These are phyloP conservation scores for Bos indicus DNA, from an alignment of 2,113 vertebrate genomes.

Conservation along the genomic window DNA sequence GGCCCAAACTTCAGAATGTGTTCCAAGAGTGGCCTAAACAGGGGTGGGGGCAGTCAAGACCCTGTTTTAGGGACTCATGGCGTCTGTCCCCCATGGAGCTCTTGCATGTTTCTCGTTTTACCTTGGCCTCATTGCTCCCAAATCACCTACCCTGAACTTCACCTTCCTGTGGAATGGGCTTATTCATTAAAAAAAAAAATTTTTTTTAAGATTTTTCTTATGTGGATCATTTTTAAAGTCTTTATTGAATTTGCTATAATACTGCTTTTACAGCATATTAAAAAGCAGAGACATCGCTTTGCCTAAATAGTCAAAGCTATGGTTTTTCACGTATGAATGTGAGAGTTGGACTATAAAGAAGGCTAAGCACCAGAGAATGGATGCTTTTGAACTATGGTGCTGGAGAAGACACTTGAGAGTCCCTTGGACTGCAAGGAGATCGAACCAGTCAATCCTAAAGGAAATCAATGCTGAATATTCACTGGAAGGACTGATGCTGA, in stretches of 20 bases:
- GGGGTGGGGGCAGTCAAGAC: not conserved
- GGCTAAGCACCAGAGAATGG: not conserved
- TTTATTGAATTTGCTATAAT: not conserved
- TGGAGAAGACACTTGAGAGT: not conserved
- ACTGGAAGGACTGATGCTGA: not conserved
- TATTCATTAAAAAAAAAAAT: not conserved
- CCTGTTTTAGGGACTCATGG: not conserved
- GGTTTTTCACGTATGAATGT: not conserved
- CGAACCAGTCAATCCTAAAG: not conserved
- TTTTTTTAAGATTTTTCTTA: not conserved
- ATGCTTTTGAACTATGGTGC: not conserved
- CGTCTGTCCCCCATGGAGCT: not conserved
- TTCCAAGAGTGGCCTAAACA: not conserved
- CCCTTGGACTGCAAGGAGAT: not conserved
- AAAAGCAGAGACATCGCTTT: not conserved
- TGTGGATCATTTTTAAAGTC: not conserved
- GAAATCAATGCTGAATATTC: not conserved
- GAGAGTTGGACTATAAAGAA: not conserved
- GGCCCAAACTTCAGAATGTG: not conserved
- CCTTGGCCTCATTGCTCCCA: not conserved
- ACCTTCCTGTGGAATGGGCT: not conserved
- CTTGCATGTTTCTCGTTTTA: not conserved
- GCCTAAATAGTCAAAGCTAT: not conserved
- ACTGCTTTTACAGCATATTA: not conserved
- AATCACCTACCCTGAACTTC: not conserved